A percentile compares a stretch with the other conserved stretches of the same genome.
Conservation (phyloP, 2,888 invertebrate genomes). For the Pseudococcus viburni region DNA sequence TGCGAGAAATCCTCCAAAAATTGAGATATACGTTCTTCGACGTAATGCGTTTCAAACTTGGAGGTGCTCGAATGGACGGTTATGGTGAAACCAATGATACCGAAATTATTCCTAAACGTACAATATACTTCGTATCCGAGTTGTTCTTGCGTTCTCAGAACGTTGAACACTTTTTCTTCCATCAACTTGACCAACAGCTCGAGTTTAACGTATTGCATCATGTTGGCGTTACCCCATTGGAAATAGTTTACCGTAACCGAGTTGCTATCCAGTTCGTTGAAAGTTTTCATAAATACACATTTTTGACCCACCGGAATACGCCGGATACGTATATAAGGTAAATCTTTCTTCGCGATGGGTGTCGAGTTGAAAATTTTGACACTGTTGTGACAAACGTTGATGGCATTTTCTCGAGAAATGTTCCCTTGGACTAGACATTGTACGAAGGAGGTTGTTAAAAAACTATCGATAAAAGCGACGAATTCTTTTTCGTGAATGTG, state of each 20-base stretch:
- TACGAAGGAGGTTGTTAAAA: conserved; percentile 78
- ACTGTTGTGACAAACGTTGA: conserved; percentile 76
- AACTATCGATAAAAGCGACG: conserved; percentile 69
- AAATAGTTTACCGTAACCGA: conserved; percentile 90
- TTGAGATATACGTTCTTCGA: conserved; percentile 60
- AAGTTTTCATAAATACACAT: conserved; percentile 77
- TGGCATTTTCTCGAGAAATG: conserved; percentile 77
- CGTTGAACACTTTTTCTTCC: conserved; percentile 90
- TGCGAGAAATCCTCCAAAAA: conserved; percentile 42
- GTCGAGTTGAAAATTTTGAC: conserved; percentile 75
- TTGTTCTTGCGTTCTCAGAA: conserved; percentile 89
- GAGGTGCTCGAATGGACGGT: conserved; percentile 62
- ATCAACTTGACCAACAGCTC: conserved; percentile 76
- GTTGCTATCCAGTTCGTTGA: conserved; percentile 83
- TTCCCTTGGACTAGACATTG: conserved; percentile 88
- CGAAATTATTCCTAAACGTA: conserved; percentile 57
- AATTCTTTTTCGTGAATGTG: conserved; percentile 67
- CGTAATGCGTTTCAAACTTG: conserved; percentile 53
- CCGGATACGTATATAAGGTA: conserved; percentile 68
- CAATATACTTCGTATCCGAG: conserved; percentile 86
- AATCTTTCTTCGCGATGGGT: conserved; percentile 71
- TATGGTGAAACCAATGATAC: conserved; percentile 62
- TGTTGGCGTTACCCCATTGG: conserved; percentile 79
- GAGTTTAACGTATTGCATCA: conserved; percentile 66
- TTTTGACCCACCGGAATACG: conserved; percentile 71